Base-by-base conservation (phyloP, 2,888 invertebrate genomes). In the Chironomus tentans region DNA sequence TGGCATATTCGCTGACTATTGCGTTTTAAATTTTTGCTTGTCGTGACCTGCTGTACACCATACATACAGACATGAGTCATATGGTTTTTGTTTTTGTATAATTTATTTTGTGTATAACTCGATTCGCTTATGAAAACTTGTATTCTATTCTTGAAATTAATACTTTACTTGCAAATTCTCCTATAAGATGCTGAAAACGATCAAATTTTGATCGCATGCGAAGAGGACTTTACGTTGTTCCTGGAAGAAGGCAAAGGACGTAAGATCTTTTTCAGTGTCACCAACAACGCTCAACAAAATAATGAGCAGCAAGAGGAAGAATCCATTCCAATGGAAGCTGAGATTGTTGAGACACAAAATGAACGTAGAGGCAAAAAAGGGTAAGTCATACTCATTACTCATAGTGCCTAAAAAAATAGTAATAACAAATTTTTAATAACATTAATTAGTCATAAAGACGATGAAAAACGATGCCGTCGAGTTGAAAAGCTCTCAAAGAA, bases 111-210 rank as follows among this genome's bases (percentile, higher is more conserved):
- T 21, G 2, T 38, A 38, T 38, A 38, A 38, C 10, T 10, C 28
- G 28, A 28, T 6, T 38, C 4, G 38, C 38, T 38, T 10, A 65
- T 62, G 13, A 24, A 7, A 10, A 10, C 24, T 65, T 22, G 6
- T 24, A 21, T 22, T 12, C 21, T 24, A 2, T 15, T 15, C 50
- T 50, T n/a, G 15, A 50, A 50, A 50, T 62, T 10, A 10, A 38
- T 38, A 24, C 22, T 2, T 62, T 2, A 21, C 21, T 62, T 3
- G 2, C 3, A 24, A 24, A 3, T 24, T 3, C 22, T 24, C 4
- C 24, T 24, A 24, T 12, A 76, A 80, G 79, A 80, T 78, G 78
- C 78, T 0, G 83, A 83, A 69, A 75, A 77, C n/a, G 84, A 84
- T 80, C 80, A 81, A 77, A 81, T 83, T 68, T 81, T 81, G 22